Evolutionary conservation across 1,140 invertebrate genomes (phyloP), one percentile per base, ranked within the genome.

Genomic region (Orchestia grillus): DNA sequence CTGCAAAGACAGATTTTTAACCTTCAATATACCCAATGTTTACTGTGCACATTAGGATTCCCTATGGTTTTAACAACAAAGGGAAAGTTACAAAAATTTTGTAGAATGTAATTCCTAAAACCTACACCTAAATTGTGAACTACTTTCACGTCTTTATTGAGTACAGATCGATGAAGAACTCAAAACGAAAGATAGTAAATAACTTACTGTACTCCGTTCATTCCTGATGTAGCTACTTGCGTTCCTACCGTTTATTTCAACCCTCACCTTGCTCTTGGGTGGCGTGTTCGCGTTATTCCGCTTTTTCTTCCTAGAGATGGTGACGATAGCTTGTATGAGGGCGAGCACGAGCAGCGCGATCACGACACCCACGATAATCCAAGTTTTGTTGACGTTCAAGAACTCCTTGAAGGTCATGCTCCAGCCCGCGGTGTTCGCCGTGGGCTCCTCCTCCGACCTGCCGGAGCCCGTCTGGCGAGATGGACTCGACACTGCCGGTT

Each of bases 271-370:
- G 95, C 98, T 28, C 98, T 97, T 96, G 40, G 96, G 96, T 40
- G 96, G 94, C 44, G 98, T 97, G 43, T 40, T n/a, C 0, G 43
- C 44, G 40, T 40, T 44, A 91, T 44, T 44, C 44, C 92, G 6
- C 92, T 94, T 94, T 40, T 94, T 94, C 36, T 40, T 96, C n/a
- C 98, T 98, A 97, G 98, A 98, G 96, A 99, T 98, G 0, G 98
- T 99, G 97, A 98, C 99, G 87, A 98, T 98, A 8, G 98, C 99
- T 97, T 99, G 99, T 42, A 99, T 97, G 4, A 99, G 96, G 36
- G 98, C 98, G 19, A 99, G 98, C 19, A 99, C 97, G 36, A 99
- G 97, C 95, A 99, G 97, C 0, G 98, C 98, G 36, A 98, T 98
- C 96, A 99, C 98, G 96, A 98, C 98, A 19, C 98, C 99, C 88